Base-by-base conservation (phyloP, 2,113 vertebrate species). In the Bucco capensis region DNA sequence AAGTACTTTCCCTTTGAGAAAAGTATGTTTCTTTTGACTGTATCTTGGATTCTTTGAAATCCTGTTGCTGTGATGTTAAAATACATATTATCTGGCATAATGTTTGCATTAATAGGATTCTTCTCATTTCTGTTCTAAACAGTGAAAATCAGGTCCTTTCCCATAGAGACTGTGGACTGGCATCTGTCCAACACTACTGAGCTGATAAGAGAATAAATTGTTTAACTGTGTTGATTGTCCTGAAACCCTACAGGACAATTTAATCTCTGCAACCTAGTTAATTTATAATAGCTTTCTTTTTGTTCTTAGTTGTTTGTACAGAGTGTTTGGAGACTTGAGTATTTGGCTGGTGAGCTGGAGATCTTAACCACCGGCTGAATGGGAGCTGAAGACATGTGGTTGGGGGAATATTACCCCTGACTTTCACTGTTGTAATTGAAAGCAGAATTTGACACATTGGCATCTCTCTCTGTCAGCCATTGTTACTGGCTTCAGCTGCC, bases 381-480 rank as follows among this genome's bases (percentile, higher is more conserved):
- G 54, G 66, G 80, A 88, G 80, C 77, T 80, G 89, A 79, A 96
- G 84, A 67, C 44, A 0, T 1, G 3, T 4, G 0, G 77, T 18
- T 75, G 64, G 89, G 89, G 64, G 74, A 92, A 73, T 92, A 87
- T 93, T 95, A 60, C 86, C 78, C 67, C 91, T 93, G 95, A 92
- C 92, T 96, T 89, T 70, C 89, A 80, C 67, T 8, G 27, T 21
- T 89, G 96, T 94, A 92, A 94, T 85, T 96, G 93, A 80, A 91
- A 94, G 92, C 54, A 66, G 86, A 92, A 82, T 95, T 90, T 95
- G 95, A 94, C 95, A 94, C 93, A 85, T 89, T 79, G 91, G 91
- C 53, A 37, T 62, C 66, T 72, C 70, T 86, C 88, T 27, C 58
- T 79, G 79, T 96, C 92, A 78, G 60, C 88, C 85, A 65, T 60